phyloP scores from a whole-genome alignment of 2,888 invertebrate genomes.

The Cotesia congregata region DNA sequence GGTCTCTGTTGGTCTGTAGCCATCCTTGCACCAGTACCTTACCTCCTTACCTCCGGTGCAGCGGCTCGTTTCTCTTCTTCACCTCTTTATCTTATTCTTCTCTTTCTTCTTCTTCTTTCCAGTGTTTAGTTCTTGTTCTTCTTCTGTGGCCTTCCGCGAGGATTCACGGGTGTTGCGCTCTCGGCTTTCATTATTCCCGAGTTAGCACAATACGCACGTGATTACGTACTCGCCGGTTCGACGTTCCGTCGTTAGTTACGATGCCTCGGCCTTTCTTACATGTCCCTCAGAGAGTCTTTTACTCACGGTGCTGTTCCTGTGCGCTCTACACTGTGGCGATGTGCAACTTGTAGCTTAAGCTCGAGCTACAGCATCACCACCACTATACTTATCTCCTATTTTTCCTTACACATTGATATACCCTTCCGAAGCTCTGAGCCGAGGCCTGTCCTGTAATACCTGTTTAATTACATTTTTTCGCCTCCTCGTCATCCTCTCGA shows the following conservation, averaged over 20 bases:
- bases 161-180: constrained; percentile 54
- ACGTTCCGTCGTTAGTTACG: constrained; percentile 33
- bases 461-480: constrained; percentile 19
- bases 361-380: neutral
- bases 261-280: constrained; percentile 30
- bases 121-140: constrained; percentile 31
- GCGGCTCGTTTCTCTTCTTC: constrained; percentile 36
- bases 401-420: constrained; percentile 19
- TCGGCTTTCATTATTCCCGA: constrained; percentile 54
- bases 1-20: constrained; percentile 27
- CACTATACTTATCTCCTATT: constrained; percentile 1
- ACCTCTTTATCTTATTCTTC: constrained; percentile 18
- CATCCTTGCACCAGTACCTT: constrained; percentile 15
- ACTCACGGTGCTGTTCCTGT: constrained; percentile 7
- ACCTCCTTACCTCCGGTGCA: constrained; percentile 42
- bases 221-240: constrained; percentile 37
- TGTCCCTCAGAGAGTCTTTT: constrained; percentile 22
- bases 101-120: constrained; percentile 26
- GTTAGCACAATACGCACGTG: constrained; percentile 50
- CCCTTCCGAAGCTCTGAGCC: neutral
- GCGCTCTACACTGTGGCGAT: neutral
- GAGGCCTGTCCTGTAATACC: constrained; percentile 8
- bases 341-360: too few relatives aligned
- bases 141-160: constrained; percentile 46
- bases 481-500: neutral